Evolutionary conservation across 37 sponge, comb jelly and placozoan species (phyloP).

Genomic region (Halisarca cf. caerulea): DNA sequence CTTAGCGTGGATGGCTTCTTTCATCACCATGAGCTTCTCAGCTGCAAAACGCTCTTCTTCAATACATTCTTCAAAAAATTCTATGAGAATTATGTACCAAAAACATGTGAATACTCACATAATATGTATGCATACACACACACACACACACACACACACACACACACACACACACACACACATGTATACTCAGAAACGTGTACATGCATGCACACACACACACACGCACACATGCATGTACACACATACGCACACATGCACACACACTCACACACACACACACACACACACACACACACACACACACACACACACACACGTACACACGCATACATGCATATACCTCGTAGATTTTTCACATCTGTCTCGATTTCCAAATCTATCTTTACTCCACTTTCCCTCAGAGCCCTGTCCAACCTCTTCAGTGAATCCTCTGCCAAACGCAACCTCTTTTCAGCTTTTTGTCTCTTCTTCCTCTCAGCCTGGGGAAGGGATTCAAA

Average conservation of each 20-base stretch:
- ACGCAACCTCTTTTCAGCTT: constrained; percentile 83
- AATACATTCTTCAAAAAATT: constrained; percentile 94
- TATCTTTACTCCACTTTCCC: constrained; percentile 91
- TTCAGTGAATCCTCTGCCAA: constrained; percentile 96
- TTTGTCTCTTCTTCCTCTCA: constrained; percentile 81
- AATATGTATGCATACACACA: too few species aligned
- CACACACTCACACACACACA: too few species aligned
- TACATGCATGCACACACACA: too few species aligned
- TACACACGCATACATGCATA: not conserved
- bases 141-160: too few species aligned
- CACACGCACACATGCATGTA: not conserved
- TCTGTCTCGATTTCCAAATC: constrained; percentile 94
- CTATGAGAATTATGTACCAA: constrained; percentile 42
- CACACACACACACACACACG: too few species aligned
- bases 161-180: too few species aligned
- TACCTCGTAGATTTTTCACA: constrained; percentile 88
- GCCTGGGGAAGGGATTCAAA: constrained; percentile 9
- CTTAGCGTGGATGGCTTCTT: constrained; percentile 79
- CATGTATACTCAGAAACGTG: too few species aligned
- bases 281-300: too few species aligned
- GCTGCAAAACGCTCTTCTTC: constrained; percentile 90
- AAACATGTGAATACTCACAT: too few species aligned
- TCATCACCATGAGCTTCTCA: constrained; percentile 87
- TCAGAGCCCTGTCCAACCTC: constrained; percentile 89
- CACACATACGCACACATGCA: too few species aligned